Evolutionary conservation across 2,797 vertebrate species (phyloP).

Genomic region (Myripristis jacobus): DNA sequence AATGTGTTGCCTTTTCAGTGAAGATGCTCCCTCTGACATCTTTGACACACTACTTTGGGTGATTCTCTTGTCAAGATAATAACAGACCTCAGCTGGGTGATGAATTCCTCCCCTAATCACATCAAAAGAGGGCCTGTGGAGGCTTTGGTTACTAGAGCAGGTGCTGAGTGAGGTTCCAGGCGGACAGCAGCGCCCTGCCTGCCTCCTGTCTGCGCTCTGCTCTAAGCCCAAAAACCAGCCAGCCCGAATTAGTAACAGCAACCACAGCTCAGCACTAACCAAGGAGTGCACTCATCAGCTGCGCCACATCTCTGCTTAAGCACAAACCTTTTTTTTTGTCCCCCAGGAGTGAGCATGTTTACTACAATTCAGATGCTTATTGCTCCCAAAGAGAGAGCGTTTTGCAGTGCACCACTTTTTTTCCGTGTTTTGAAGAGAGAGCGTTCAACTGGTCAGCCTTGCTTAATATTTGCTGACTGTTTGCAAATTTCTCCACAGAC

Average conservation of each 20-base stretch:
- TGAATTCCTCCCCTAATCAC: conserved; percentile 61
- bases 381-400: not conserved
- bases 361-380: not conserved
- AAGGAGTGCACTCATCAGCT: conserved; percentile 7
- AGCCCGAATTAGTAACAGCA: conserved; percentile 58
- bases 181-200: conserved; percentile 39
- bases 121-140: conserved; percentile 61
- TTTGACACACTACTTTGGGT: conserved; percentile 37
- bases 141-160: conserved; percentile 57
- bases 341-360: not conserved
- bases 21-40: conserved; percentile 30
- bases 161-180: conserved; percentile 59
- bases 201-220: conserved; percentile 43
- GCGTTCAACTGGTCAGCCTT: not conserved
- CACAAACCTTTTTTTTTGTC: conserved; percentile 1
- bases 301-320: not conserved
- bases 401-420: not conserved
- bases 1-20: conserved; percentile 21
- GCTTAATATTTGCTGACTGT: conserved; percentile 15
- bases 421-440: too few relatives aligned
- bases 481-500: conserved; percentile 78
- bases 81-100: conserved; percentile 56
- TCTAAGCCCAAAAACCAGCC: conserved; percentile 27
- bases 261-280: conserved; percentile 23
- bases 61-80: conserved; percentile 61